Evolutionary conservation across 2,888 invertebrate species (phyloP), one percentile per base, ranked within the genome.

Genomic region (Ernsta delagoae): DNA sequence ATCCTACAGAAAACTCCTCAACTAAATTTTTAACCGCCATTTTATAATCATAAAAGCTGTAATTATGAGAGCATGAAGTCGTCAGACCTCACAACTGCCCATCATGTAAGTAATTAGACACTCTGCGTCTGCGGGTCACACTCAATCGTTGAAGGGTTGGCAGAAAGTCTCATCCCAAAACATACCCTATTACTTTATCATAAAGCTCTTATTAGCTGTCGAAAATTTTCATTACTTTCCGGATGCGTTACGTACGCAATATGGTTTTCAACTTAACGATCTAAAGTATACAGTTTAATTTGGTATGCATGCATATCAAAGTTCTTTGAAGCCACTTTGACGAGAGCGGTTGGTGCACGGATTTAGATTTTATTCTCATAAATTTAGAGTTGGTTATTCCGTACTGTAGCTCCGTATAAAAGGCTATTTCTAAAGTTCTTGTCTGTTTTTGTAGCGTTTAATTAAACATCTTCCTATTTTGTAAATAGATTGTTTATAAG

Each of bases 101-200:
- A 72, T 72, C 72, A 72, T 72, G 68, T 67, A 53, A 50, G 62
- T 69, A 70, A 72, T 70, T 69, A 72, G 64, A 70, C 66, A 62
- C 71, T 64, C 54, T 62, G 48, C 50, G 24, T 64, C 54, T 65
- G 48, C 57, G 24, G 60, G 36, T 60, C 53, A 39, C 31, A n/a
- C 54, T 45, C 50, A 56, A 56, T 41, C 50, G 36, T 66, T 65
- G 45, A 69, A 56, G 57, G 64, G 57, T 56, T 61, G 16, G 16
- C 16, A 34, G 59, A 9, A 24, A 9, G 2, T 12, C 3, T 5
- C 57, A 62, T 31, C 11, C 5, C 39, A 66, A 24, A 56, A 59
- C 1, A 9, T 4, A 50, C 56, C 12, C 9, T 70, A 65, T 56
- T 7, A 1, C n/a, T n/a, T 16, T 4, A 12, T 0, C 8, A 3